These are phyloP conservation scores for Brachionus paranguensis DNA, from an alignment of 1,140 invertebrate genomes.

Conservation along the genomic window DNA sequence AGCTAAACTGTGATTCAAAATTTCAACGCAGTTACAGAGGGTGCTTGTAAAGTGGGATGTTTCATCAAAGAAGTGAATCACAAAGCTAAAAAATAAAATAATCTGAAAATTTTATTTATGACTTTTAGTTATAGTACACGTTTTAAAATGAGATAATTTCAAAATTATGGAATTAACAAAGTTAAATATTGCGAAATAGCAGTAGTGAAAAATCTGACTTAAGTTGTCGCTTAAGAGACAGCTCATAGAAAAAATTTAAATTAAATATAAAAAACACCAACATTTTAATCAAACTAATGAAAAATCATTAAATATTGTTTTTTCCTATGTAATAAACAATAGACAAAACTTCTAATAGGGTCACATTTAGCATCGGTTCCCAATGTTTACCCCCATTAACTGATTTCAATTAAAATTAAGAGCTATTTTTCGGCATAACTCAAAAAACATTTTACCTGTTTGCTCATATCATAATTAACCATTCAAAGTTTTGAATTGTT, in stretches of 20 bases:
- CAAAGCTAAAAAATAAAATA: background rate
- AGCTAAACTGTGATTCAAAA: background rate
- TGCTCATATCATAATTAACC: background rate
- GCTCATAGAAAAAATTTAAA: background rate
- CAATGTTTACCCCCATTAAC: background rate
- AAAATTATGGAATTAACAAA: background rate
- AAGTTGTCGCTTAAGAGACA: background rate
- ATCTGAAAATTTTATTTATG: background rate
- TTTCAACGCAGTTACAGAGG: too few species aligned
- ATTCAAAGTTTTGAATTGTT: slow-evolving; percentile 1
- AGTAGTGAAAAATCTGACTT: background rate
- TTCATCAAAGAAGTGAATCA: too few species aligned
- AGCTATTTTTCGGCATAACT: background rate
- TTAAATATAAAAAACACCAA: background rate
- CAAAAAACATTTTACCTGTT: background rate
- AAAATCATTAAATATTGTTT: background rate
- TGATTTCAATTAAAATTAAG: slow-evolving; percentile 2
- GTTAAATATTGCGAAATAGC: background rate
- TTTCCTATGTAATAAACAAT: background rate
- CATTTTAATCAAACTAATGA: background rate
- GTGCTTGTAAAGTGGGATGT: too few species aligned
- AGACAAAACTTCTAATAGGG: background rate
- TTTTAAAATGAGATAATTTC: background rate
- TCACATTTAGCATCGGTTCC: background rate
- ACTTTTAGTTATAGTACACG: background rate